A percentile compares a stretch with the other conserved stretches of the same genome.
Evolutionary conservation across 2,888 invertebrate genomes (phyloP).

Genomic region (Phymatocera aterrima): DNA sequence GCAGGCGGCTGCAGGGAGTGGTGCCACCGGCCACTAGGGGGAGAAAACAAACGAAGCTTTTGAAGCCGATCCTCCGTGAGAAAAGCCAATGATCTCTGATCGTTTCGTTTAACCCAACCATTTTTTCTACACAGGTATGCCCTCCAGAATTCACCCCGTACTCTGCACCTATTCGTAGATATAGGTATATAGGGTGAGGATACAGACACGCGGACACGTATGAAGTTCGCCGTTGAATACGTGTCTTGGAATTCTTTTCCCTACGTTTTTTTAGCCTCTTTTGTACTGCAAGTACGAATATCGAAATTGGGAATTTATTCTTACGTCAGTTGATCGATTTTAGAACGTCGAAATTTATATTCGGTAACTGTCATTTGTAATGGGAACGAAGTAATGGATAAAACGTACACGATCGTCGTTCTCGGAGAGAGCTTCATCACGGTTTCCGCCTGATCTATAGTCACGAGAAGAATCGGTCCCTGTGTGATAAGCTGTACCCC

Average conservation of each 20-base stretch:
- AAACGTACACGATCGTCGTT: no score
- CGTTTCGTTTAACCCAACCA: conserved; percentile 7
- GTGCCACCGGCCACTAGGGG: conserved; percentile 9
- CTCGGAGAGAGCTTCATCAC: no score
- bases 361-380: no score
- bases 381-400: no score
- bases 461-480: no score
- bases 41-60: conserved; percentile 50
- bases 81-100: conserved; percentile 20
- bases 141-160: conserved; percentile 45
- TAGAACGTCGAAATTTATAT: no score
- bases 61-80: conserved; percentile 54
- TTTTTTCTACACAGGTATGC: conserved; percentile 45
- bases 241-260: conserved; percentile 23
- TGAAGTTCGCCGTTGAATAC: neutral
- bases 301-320: neutral
- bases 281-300: neutral
- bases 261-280: neutral
- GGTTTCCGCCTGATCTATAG: no score
- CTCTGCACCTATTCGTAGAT: neutral
- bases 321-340: neutral
- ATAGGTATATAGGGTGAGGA: neutral
- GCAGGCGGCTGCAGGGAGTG: neutral
- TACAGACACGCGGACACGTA: no score
- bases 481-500: no score